These are phyloP conservation scores for Bovichtus variegatus DNA, from an alignment of 2,797 vertebrate genomes.

Conservation along the genomic window DNA sequence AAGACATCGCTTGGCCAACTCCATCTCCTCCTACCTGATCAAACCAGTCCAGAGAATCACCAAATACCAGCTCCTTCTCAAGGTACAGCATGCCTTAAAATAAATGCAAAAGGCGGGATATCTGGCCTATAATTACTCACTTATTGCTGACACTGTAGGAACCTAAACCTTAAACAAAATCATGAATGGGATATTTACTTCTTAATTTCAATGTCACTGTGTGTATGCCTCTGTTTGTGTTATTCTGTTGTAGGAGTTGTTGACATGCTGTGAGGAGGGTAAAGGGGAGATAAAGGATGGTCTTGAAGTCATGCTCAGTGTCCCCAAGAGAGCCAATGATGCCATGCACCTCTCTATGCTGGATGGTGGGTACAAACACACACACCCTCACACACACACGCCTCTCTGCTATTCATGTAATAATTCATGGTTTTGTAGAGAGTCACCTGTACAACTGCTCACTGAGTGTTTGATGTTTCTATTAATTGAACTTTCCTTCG, in stretches of 20 bases:
- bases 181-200: not conserved
- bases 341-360: conserved; percentile 99
- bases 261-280: conserved; percentile 98
- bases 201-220: not conserved
- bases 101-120: not conserved
- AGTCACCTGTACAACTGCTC: too few relatives aligned
- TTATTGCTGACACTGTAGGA: not conserved
- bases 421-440: too few relatives aligned
- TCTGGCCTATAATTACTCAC: not conserved
- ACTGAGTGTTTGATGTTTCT: not conserved
- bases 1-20: conserved; percentile 96
- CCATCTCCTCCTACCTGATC: conserved; percentile 98
- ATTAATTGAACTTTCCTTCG: not conserved
- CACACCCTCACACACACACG: conserved; percentile 8
- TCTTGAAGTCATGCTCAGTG: conserved; percentile 98
- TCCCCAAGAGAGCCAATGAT: conserved; percentile 98
- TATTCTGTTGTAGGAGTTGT: conserved; percentile 88
- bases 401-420: too few relatives aligned
- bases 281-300: conserved; percentile 99
- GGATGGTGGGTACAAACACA: conserved; percentile 86
- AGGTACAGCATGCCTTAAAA: conserved; percentile 80
- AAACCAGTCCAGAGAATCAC: conserved; percentile 99
- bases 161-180: not conserved
- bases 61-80: conserved; percentile 98
- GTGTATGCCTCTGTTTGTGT: conserved; percentile 1